phyloP scores from a whole-genome alignment of 2,113 vertebrate species.

The Morone saxatilis region DNA sequence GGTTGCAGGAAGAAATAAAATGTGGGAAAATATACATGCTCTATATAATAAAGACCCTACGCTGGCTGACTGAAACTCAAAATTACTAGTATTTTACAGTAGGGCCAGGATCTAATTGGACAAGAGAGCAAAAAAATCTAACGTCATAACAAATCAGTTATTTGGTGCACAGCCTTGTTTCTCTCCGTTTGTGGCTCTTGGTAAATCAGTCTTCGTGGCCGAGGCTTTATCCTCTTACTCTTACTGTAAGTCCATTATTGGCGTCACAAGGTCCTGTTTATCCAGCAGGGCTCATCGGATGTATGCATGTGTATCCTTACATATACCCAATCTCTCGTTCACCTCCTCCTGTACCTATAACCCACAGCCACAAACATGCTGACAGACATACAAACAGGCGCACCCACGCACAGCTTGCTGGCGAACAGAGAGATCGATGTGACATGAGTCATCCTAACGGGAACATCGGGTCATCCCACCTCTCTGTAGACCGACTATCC shows the following conservation, averaged over 20 bases:
- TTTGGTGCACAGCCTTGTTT: too few relatives aligned
- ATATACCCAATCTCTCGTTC: background rate
- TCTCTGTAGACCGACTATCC: constrained; percentile 39
- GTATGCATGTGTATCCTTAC: background rate
- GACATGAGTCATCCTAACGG: constrained; percentile 60
- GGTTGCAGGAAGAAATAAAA: background rate
- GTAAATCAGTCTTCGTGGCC: constrained; percentile 9
- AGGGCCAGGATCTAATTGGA: background rate
- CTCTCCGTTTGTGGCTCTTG: background rate
- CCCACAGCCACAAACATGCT: constrained; percentile 7
- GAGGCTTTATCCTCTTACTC: constrained; percentile 54
- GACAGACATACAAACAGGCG: background rate
- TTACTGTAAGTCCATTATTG: constrained; percentile 46
- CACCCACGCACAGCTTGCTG: constrained; percentile 22
- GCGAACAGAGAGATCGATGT: constrained; percentile 47
- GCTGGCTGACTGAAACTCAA: too few relatives aligned
- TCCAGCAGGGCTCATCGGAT: background rate
- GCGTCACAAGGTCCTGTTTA: constrained; percentile 25
- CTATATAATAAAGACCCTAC: background rate
- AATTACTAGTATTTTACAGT: background rate
- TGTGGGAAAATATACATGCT: too few relatives aligned
- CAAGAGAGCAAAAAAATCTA: background rate
- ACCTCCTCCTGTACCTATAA: background rate
- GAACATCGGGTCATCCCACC: background rate
- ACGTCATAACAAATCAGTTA: background rate